Evolutionary conservation across 2,113 vertebrate species (phyloP).

Genomic region (Podiceps cristatus): DNA sequence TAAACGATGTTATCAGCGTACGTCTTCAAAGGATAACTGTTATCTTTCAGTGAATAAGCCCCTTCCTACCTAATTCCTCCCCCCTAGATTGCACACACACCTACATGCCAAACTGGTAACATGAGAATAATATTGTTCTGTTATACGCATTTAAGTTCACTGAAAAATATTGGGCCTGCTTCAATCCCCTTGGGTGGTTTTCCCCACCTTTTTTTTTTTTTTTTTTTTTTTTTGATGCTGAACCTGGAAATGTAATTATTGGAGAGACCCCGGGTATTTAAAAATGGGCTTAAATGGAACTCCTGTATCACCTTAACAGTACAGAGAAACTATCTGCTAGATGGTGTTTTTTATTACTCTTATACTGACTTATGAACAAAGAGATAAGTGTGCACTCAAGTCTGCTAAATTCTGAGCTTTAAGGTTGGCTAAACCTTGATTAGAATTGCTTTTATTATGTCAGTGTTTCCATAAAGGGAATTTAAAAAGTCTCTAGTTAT

Average conservation of each 20-base stretch:
- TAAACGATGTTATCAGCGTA: not conserved
- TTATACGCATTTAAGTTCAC: not conserved
- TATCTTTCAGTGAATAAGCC: not conserved
- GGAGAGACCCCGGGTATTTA: not conserved
- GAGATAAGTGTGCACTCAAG: rapidly evolving
- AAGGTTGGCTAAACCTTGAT: not conserved
- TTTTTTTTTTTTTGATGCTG: not conserved
- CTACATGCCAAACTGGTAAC: not conserved
- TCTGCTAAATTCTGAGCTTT: not conserved
- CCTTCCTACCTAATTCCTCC: not conserved
- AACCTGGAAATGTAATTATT: not conserved
- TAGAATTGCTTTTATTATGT: not conserved
- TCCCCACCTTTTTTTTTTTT: not conserved
- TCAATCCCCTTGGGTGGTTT: not conserved
- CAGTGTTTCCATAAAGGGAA: not conserved
- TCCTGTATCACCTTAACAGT: not conserved
- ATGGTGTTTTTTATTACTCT: not conserved
- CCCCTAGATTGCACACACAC: not conserved
- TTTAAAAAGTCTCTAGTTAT: not conserved
- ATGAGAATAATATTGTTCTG: not conserved
- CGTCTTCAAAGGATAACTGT: not conserved
- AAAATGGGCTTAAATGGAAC: not conserved
- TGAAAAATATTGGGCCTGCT: not conserved
- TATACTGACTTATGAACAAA: not conserved
- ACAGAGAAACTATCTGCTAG: not conserved